These are phyloP conservation scores for Tenebrio molitor DNA, from an alignment of 1,140 invertebrate species.

Conservation along the genomic window DNA sequence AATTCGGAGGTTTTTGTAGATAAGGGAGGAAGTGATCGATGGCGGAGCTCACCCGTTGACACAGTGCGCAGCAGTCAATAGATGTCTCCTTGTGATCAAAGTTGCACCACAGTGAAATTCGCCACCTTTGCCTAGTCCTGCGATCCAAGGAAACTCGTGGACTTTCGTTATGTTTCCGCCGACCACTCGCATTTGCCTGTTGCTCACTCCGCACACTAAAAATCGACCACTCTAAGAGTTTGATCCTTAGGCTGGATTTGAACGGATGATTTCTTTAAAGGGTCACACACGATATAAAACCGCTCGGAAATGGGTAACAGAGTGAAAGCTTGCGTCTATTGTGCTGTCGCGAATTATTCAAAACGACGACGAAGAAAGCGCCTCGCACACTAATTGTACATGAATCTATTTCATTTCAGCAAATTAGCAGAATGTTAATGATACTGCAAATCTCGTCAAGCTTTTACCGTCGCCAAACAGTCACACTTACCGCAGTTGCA, in stretches of 20 bases:
- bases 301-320: too few species aligned
- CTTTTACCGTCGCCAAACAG: background rate
- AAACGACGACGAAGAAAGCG: background rate
- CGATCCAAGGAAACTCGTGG: slow-evolving; percentile 84
- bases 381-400: background rate
- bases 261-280: too few species aligned
- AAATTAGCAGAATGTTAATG: too few species aligned
- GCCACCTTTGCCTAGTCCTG: slow-evolving; percentile 74
- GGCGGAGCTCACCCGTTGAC: slow-evolving; percentile 69
- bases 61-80: slow-evolving; percentile 76
- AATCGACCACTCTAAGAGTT: slow-evolving; percentile 43
- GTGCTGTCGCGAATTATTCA: slow-evolving; percentile 1
- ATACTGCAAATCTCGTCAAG: too few species aligned
- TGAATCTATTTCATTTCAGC: too few species aligned
- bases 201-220: slow-evolving; percentile 78
- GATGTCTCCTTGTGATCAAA: slow-evolving; percentile 73
- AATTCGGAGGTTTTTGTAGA: slow-evolving; percentile 32
- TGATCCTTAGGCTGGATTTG: too few species aligned
- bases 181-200: slow-evolving; percentile 77
- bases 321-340: too few species aligned
- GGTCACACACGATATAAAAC: too few species aligned
- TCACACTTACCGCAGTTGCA: slow-evolving; percentile 14
- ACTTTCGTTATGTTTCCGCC: slow-evolving; percentile 77
- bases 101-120: slow-evolving; percentile 83
- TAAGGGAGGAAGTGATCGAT: background rate